These are phyloP conservation scores for Orchestia grillus DNA, from an alignment of 1,140 invertebrate species.

Conservation along the genomic window DNA sequence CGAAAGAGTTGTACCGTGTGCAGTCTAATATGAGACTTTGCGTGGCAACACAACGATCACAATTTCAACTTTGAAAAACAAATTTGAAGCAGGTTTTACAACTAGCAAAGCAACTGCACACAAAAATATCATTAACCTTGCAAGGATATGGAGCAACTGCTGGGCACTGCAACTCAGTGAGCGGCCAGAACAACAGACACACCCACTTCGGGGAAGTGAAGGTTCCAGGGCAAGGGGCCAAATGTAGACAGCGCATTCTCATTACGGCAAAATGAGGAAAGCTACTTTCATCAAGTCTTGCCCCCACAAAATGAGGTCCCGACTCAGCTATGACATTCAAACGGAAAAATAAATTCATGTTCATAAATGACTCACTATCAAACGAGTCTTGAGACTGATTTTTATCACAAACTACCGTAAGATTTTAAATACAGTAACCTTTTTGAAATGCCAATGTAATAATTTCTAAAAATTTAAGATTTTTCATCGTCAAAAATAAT, in stretches of 20 bases:
- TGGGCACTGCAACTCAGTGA: background rate
- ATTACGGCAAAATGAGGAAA: background rate
- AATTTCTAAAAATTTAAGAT: no score
- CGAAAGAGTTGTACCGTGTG: background rate
- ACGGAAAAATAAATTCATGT: background rate
- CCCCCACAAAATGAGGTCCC: background rate
- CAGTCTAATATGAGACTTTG: background rate
- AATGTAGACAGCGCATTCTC: background rate
- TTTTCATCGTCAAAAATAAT: no score
- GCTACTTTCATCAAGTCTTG: background rate
- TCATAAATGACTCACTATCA: background rate
- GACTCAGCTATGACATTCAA: background rate
- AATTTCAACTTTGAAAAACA: background rate
- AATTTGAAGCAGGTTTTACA: background rate
- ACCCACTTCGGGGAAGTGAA: background rate
- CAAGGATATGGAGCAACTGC: background rate
- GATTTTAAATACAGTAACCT: no score
- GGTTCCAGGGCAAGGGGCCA: background rate
- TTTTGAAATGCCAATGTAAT: no score
- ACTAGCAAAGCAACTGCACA: background rate
- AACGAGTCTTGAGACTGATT: background rate
- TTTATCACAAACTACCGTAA: background rate
- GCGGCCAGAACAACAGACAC: background rate
- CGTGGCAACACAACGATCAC: background rate
- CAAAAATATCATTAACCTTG: background rate